Conservation (phyloP, 2,888 invertebrate genomes). For the Heteropelma amictum region DNA sequence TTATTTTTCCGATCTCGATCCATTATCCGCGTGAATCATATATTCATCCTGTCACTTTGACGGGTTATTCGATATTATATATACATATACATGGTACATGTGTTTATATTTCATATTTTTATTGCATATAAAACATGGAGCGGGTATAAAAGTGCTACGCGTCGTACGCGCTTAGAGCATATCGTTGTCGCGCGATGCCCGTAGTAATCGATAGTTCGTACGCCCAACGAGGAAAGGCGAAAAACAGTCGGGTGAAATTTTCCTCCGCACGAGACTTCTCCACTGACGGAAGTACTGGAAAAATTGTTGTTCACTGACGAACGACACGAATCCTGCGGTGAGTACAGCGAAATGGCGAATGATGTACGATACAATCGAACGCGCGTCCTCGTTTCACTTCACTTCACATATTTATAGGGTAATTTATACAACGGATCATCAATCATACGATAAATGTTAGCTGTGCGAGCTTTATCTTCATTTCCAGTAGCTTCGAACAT, state of each 20-base stretch:
- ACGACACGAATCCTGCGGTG: neutral
- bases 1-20: neutral
- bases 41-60: neutral
- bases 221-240: neutral
- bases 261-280: neutral
- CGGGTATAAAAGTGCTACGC: neutral
- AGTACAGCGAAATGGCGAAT: neutral
- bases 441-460: no score
- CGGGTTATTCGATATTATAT: neutral
- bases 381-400: no score
- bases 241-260: neutral
- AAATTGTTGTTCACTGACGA: neutral
- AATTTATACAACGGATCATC: no score
- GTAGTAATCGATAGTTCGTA: conserved; percentile 13
- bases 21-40: neutral
- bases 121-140: neutral
- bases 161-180: neutral
- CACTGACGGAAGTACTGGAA: neutral
- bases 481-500: no score
- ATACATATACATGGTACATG: neutral
- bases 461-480: no score
- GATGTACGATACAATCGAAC: neutral
- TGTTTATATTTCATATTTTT: neutral
- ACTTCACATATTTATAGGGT: no score
- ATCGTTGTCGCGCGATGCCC: neutral